Conservation (phyloP, 1,140 invertebrate genomes). For the Nebria ingens region DNA sequence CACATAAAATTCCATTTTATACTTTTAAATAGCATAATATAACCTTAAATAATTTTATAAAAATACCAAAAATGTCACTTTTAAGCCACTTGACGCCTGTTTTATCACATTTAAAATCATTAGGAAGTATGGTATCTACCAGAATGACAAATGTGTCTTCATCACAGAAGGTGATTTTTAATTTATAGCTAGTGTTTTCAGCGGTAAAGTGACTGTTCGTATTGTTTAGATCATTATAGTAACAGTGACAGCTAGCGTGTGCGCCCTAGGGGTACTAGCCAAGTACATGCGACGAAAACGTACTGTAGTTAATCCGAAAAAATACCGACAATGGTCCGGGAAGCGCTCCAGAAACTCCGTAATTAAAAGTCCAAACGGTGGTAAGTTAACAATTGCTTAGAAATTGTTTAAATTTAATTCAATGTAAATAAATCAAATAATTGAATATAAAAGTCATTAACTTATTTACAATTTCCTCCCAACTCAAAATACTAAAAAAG, state of each 20-base stretch:
- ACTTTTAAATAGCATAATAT: neutral
- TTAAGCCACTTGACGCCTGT: constrained; percentile 26
- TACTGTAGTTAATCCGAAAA: constrained; percentile 39
- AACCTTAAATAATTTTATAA: neutral
- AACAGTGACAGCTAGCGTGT: constrained; percentile 41
- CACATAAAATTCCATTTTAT: neutral
- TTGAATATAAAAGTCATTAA: no score
- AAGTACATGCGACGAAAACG: constrained; percentile 46
- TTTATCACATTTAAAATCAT: constrained; percentile 23
- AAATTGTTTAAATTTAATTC: no score
- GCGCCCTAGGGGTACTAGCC: constrained; percentile 48
- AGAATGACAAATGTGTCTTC: constrained; percentile 23
- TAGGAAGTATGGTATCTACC: constrained; percentile 24
- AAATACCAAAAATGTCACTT: constrained; percentile 31
- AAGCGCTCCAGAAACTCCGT: constrained; percentile 44
- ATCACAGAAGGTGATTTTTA: constrained; percentile 28
- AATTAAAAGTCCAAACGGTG: constrained; percentile 53
- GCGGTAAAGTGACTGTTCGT: neutral
- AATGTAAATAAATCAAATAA: no score
- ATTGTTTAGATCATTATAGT: constrained; percentile 35
- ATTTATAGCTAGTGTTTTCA: neutral
- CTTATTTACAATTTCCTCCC: no score
- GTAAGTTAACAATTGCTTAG: constrained; percentile 30
- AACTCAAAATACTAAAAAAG: no score
- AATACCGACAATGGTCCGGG: constrained; percentile 38